Percentiles rank a stretch among this genome's conserved stretches.
phyloP scores from a whole-genome alignment of 1,140 invertebrate genomes.

The Charaxes varanes region DNA sequence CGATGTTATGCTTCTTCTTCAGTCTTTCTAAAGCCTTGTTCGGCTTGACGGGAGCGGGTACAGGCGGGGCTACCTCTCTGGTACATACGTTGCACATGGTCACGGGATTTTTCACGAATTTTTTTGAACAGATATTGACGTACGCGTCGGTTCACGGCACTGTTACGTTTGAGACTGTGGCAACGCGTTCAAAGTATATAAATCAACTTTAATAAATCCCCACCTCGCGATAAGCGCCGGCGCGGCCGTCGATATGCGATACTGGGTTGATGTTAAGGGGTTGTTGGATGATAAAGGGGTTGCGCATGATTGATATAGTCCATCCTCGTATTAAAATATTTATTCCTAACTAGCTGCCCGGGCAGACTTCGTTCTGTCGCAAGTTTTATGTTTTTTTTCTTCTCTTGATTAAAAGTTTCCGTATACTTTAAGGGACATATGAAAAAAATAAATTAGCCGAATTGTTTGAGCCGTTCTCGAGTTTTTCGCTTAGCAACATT shows the following conservation, averaged over 20 bases:
- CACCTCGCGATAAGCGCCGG: constrained; percentile 19
- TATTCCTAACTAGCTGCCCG: too few species aligned
- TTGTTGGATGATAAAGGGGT: constrained; percentile 3
- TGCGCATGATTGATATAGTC: too few species aligned
- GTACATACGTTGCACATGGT: constrained; percentile 66
- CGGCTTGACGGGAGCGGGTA: constrained; percentile 26
- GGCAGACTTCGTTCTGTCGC: too few species aligned
- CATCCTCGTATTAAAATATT: too few species aligned
- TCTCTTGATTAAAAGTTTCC: too few species aligned
- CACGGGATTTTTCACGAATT: not conserved
- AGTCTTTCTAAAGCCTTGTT: constrained; percentile 43
- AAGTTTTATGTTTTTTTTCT: too few species aligned
- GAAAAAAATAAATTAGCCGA: too few species aligned
- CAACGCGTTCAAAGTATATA: constrained; percentile 43
- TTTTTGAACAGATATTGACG: not conserved
- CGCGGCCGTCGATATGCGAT: constrained; percentile 6
- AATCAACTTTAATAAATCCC: constrained; percentile 43
- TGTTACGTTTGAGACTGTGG: constrained; percentile 26
- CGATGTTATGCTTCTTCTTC: constrained; percentile 60
- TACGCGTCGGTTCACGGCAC: constrained; percentile 13
- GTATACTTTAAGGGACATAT: too few species aligned
- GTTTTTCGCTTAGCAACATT: too few species aligned
- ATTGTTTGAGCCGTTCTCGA: too few species aligned
- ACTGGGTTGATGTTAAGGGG: not conserved
- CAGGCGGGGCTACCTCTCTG: constrained; percentile 34